These are phyloP conservation scores for Leptinotarsa undecemlineata DNA, from an alignment of 1,140 invertebrate genomes.

Conservation along the genomic window DNA sequence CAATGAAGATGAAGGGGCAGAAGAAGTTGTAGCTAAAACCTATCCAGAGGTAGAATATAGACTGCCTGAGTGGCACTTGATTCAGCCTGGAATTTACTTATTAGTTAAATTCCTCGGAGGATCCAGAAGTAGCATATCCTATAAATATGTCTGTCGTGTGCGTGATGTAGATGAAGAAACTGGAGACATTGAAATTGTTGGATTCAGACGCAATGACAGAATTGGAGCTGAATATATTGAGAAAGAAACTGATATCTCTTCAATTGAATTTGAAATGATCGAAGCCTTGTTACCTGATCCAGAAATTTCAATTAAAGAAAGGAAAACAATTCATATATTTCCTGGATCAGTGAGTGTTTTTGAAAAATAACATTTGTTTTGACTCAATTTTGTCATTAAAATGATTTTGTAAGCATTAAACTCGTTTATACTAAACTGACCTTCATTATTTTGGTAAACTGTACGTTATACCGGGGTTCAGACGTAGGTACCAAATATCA, in stretches of 20 bases:
- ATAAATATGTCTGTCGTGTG: slow-evolving; percentile 4
- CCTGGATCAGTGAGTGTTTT: slow-evolving; percentile 2
- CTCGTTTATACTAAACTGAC: slow-evolving; percentile 1
- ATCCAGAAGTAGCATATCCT: neutral
- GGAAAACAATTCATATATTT: neutral
- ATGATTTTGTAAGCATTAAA: slow-evolving; percentile 2
- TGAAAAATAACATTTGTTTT: neutral
- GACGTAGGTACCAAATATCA: slow-evolving; percentile 3
- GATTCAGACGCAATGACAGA: slow-evolving; percentile 18
- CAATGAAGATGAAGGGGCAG: neutral
- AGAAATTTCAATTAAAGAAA: slow-evolving; percentile 8
- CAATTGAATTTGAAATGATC: slow-evolving; percentile 7
- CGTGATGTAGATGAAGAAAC: slow-evolving; percentile 17
- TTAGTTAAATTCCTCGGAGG: neutral
- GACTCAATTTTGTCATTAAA: neutral
- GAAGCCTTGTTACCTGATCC: slow-evolving; percentile 1
- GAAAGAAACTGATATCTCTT: slow-evolving; percentile 11
- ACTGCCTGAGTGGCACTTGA: slow-evolving; percentile 12
- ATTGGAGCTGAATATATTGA: slow-evolving; percentile 1
- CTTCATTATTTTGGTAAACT: slow-evolving; percentile 1
- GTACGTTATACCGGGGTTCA: neutral
- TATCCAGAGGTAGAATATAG: slow-evolving; percentile 5
- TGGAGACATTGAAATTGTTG: slow-evolving; percentile 20
- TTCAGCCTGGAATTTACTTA: slow-evolving; percentile 10
- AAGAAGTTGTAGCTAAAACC: slow-evolving; percentile 9